Conservation (phyloP, 2,888 invertebrate species). For the Idaea aversata region DNA sequence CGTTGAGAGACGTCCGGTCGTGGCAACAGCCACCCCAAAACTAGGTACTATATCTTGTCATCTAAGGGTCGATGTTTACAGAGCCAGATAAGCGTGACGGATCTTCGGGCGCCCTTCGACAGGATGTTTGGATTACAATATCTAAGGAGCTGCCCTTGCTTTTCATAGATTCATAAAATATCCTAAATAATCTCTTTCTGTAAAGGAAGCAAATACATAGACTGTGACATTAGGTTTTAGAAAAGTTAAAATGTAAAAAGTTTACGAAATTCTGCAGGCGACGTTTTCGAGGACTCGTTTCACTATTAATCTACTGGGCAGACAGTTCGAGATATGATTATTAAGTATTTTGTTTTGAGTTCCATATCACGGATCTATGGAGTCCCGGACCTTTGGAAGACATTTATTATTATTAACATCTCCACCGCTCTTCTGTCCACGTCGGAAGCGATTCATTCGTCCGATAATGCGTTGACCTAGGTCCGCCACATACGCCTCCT, state of each 20-base stretch:
- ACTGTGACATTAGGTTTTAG: too few species aligned
- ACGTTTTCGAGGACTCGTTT: too few species aligned
- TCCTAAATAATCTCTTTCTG: neutral
- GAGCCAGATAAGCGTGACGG: conserved; percentile 62
- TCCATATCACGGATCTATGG: too few species aligned
- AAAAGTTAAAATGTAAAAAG: too few species aligned
- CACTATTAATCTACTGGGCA: too few species aligned
- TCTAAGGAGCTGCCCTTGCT: neutral
- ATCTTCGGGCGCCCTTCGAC: conserved; percentile 51
- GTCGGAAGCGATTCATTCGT: conserved; percentile 52
- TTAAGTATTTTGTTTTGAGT: too few species aligned
- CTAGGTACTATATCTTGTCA: conserved; percentile 36
- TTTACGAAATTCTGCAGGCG: too few species aligned
- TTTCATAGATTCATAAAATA: neutral
- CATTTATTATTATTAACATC: too few species aligned
- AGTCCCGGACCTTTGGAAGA: too few species aligned
- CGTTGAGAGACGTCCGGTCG: conserved; percentile 19
- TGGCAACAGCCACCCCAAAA: conserved; percentile 30
- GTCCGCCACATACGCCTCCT: conserved; percentile 52
- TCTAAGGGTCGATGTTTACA: conserved; percentile 60
- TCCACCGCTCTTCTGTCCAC: conserved; percentile 39
- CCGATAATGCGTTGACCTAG: conserved; percentile 70
- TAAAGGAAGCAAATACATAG: too few species aligned
- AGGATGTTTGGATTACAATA: conserved; percentile 33
- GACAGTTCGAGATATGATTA: too few species aligned